phyloP scores from a whole-genome alignment of 2,888 invertebrate genomes.

The Agrotis exclamationis region DNA sequence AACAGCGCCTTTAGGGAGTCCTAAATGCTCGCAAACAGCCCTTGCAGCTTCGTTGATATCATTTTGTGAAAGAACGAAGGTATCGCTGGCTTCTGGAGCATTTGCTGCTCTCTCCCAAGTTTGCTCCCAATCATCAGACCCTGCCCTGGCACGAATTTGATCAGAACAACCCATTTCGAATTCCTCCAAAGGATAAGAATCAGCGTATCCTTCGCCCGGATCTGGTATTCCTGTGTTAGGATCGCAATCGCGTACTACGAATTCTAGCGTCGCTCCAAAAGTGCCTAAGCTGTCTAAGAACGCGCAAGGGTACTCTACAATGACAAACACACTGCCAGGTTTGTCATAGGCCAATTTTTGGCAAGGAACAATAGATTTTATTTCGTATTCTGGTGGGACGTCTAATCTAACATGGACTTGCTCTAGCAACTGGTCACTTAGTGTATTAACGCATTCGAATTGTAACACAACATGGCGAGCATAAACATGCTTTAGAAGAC shows the following conservation, averaged over 20 bases:
- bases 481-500: slow-evolving; percentile 98
- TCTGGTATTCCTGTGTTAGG: slow-evolving; percentile 98
- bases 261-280: slow-evolving; percentile 97
- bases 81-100: slow-evolving; percentile 96
- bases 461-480: slow-evolving; percentile 96
- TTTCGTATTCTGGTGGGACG: slow-evolving; percentile 95
- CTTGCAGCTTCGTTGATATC: slow-evolving; percentile 82
- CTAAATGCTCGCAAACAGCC: slow-evolving; percentile 85
- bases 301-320: slow-evolving; percentile 92
- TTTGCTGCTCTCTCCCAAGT: slow-evolving; percentile 95
- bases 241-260: slow-evolving; percentile 98
- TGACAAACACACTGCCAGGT: slow-evolving; percentile 95
- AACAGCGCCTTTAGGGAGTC: slow-evolving; percentile 79
- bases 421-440: slow-evolving; percentile 98
- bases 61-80: slow-evolving; percentile 95
- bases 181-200: slow-evolving; percentile 99
- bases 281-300: slow-evolving; percentile 94
- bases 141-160: slow-evolving; percentile 81
- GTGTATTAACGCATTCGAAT: slow-evolving; percentile 99
- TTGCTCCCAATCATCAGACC: slow-evolving; percentile 88
- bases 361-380: slow-evolving; percentile 94
- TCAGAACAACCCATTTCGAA: slow-evolving; percentile 85
- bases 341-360: slow-evolving; percentile 96
- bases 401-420: slow-evolving; percentile 97
- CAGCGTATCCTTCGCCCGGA: slow-evolving; percentile 98